Percentiles rank a stretch among this genome's conserved stretches.
Evolutionary conservation across 2,888 invertebrate species (phyloP).

Genomic region (Euproctis similis): DNA sequence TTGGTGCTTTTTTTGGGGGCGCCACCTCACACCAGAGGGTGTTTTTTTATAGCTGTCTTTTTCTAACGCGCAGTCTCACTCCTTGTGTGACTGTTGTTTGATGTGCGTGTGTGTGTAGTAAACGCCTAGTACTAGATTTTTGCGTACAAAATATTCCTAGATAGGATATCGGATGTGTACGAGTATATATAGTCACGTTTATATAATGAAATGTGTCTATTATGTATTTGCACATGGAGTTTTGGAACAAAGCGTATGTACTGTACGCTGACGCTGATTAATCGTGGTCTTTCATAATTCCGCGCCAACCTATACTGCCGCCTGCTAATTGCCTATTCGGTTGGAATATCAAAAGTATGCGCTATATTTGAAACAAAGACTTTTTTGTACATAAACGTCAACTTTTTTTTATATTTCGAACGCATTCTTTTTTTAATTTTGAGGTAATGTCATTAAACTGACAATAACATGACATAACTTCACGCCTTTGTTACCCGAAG

Average conservation of each 20-base stretch:
- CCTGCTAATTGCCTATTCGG: conserved; percentile 25
- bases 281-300: conserved; percentile 60
- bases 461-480: too few relatives aligned
- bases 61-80: conserved; percentile 64
- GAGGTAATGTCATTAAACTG: too few relatives aligned
- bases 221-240: conserved; percentile 59
- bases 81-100: conserved; percentile 36
- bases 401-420: too few relatives aligned
- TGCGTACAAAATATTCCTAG: conserved; percentile 71
- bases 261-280: conserved; percentile 62
- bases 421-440: too few relatives aligned
- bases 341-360: conserved; percentile 14
- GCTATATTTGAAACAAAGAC: conserved; percentile 14
- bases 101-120: conserved; percentile 45
- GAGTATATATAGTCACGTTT: conserved; percentile 46
- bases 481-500: too few relatives aligned
- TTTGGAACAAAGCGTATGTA: conserved; percentile 60
- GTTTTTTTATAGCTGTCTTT: conserved; percentile 73
- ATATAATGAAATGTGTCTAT: conserved; percentile 70
- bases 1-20: conserved; percentile 77
- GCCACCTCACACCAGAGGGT: conserved; percentile 71
- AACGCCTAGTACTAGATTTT: conserved; percentile 72
- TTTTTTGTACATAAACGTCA: too few relatives aligned
- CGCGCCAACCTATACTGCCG: conserved; percentile 26
- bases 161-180: conserved; percentile 48